Percentiles rank a stretch among this genome's conserved stretches.
phyloP scores from a whole-genome alignment of 2,113 vertebrate genomes.

The Rostratula benghalensis region DNA sequence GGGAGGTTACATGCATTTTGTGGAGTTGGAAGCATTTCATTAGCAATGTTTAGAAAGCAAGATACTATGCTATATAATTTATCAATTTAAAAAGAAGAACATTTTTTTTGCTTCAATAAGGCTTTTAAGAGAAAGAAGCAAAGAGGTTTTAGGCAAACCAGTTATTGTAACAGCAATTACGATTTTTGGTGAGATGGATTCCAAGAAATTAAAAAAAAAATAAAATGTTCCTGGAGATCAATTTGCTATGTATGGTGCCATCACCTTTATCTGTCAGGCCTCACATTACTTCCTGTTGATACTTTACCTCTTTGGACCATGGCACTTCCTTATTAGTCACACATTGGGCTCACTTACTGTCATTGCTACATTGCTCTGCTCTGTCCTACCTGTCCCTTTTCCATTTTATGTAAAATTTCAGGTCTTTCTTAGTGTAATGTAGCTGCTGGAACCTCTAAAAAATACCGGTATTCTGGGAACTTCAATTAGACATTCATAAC shows the following conservation, averaged over 20 bases:
- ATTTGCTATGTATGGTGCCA: accelerated
- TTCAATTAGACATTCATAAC: neutral
- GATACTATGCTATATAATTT: neutral
- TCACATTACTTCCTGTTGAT: neutral
- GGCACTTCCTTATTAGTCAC: neutral
- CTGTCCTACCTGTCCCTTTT: neutral
- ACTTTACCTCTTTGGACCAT: neutral
- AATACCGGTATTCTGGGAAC: neutral
- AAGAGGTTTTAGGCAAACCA: neutral
- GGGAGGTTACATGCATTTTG: neutral
- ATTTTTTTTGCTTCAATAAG: neutral
- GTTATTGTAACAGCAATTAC: neutral
- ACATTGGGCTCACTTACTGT: neutral
- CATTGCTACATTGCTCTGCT: neutral
- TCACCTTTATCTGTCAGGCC: neutral
- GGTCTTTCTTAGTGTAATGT: neutral
- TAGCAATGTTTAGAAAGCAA: neutral
- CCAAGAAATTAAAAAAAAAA: neutral
- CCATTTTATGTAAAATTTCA: neutral
- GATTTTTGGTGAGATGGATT: neutral
- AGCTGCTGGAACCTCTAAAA: neutral
- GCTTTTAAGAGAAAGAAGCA: neutral
- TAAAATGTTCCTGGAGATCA: neutral
- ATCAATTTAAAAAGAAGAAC: neutral
- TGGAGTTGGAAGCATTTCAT: neutral